These are phyloP conservation scores for Drosophila nigromelanica DNA, from an alignment of 1,140 invertebrate species.

Conservation along the genomic window DNA sequence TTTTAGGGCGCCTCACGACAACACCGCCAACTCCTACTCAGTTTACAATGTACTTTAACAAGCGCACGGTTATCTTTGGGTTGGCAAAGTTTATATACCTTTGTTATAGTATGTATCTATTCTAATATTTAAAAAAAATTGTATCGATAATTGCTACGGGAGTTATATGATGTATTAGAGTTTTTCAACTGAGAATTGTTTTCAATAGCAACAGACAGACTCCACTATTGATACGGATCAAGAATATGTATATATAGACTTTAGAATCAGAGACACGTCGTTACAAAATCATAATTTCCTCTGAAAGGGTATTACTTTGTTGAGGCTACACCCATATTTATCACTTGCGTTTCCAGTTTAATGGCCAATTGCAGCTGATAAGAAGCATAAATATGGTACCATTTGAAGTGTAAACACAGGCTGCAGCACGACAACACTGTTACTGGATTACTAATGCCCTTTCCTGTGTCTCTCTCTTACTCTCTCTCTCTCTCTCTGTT, in stretches of 20 bases:
- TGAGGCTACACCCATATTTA: neutral
- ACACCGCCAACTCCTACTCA: neutral
- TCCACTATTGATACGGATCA: no score
- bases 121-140: no score
- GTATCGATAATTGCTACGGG: no score
- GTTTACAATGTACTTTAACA: neutral
- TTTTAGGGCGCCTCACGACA: slow-evolving; percentile 3
- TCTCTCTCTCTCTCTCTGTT: neutral
- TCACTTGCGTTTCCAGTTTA: neutral
- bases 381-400: slow-evolving; percentile 12
- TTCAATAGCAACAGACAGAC: no score
- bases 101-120: no score
- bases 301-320: no score
- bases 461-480: neutral
- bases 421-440: slow-evolving; percentile 59
- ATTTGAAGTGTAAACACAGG: slow-evolving; percentile 22
- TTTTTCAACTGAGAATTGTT: no score
- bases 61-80: neutral
- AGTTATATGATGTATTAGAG: no score
- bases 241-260: no score
- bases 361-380: slow-evolving; percentile 19
- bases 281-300: no score
- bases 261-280: no score
- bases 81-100: no score
- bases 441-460: slow-evolving; percentile 59